These are phyloP conservation scores for Pristionchus pacificus DNA, from an alignment of 1,140 invertebrate genomes.

Conservation along the genomic window DNA sequence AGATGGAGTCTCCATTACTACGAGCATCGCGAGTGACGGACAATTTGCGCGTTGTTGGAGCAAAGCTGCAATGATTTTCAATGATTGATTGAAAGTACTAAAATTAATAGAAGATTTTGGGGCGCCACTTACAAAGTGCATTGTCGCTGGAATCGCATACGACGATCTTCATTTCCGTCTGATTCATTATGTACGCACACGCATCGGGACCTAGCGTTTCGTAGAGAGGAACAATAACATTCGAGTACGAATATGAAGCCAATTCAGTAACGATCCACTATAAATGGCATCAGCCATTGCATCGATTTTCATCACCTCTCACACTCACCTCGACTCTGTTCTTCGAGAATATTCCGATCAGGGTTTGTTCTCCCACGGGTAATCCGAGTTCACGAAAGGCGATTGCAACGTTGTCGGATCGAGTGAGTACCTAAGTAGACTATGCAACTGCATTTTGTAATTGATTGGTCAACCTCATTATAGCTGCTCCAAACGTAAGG, in stretches of 20 bases:
- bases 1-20: not conserved
- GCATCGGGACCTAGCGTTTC: slow-evolving; percentile 67
- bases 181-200: slow-evolving; percentile 89
- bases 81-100: no score
- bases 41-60: slow-evolving; percentile 67
- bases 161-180: slow-evolving; percentile 70
- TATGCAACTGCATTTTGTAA: no score
- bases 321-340: slow-evolving; percentile 47
- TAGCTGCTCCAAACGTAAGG: not conserved
- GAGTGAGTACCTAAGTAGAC: not conserved
- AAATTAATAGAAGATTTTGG: not conserved
- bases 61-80: slow-evolving; percentile 67
- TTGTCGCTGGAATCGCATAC: slow-evolving; percentile 82
- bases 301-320: slow-evolving; percentile 41
- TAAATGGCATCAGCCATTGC: slow-evolving; percentile 53
- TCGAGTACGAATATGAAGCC: not conserved
- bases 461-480: slow-evolving; percentile 6
- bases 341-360: not conserved
- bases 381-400: not conserved
- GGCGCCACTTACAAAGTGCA: not conserved
- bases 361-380: slow-evolving; percentile 33
- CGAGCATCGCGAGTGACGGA: not conserved
- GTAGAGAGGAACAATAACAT: not conserved
- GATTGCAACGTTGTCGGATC: not conserved
- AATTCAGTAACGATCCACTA: slow-evolving; percentile 33